Conservation (phyloP, 2,888 invertebrate genomes). For the Lordiphosa fenestrarum region DNA sequence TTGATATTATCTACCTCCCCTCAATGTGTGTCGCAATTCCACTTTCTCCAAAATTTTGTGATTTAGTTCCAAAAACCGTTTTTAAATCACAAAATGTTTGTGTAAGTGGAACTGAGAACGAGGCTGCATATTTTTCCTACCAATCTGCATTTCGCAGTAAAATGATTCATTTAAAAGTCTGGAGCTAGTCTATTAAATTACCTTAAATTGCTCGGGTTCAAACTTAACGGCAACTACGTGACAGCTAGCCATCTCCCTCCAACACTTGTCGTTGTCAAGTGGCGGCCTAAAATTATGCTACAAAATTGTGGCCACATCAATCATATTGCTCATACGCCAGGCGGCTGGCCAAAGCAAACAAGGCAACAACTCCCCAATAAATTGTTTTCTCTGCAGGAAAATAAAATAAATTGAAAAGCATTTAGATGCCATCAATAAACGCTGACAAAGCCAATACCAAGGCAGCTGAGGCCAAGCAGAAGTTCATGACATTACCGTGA, state of each 20-base stretch:
- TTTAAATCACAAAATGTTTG: too few relatives aligned
- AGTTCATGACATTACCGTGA: constrained; percentile 68
- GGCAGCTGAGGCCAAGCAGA: constrained; percentile 60
- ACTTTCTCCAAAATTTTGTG: too few relatives aligned
- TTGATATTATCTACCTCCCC: too few relatives aligned
- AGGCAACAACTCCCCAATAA: constrained; percentile 59
- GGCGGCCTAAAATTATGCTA: constrained; percentile 61
- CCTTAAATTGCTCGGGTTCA: constrained; percentile 23
- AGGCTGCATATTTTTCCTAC: too few relatives aligned
- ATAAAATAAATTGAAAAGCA: constrained; percentile 75
- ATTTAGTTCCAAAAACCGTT: too few relatives aligned
- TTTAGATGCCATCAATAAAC: constrained; percentile 74
- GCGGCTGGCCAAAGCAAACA: constrained; percentile 24
- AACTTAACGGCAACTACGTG: constrained; percentile 57
- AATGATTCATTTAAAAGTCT: not conserved
- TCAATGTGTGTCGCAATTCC: too few relatives aligned
- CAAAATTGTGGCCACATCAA: constrained; percentile 68
- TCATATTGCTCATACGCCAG: constrained; percentile 52
- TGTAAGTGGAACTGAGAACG: too few relatives aligned
- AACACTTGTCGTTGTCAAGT: constrained; percentile 13
- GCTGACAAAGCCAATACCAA: constrained; percentile 69
- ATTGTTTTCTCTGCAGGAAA: constrained; percentile 49
- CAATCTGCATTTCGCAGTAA: too few relatives aligned
- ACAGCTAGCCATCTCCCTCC: constrained; percentile 29
- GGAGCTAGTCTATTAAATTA: constrained; percentile 8